Base-by-base conservation (phyloP, 2,113 vertebrate species). In the Centrocercus urophasianus region DNA sequence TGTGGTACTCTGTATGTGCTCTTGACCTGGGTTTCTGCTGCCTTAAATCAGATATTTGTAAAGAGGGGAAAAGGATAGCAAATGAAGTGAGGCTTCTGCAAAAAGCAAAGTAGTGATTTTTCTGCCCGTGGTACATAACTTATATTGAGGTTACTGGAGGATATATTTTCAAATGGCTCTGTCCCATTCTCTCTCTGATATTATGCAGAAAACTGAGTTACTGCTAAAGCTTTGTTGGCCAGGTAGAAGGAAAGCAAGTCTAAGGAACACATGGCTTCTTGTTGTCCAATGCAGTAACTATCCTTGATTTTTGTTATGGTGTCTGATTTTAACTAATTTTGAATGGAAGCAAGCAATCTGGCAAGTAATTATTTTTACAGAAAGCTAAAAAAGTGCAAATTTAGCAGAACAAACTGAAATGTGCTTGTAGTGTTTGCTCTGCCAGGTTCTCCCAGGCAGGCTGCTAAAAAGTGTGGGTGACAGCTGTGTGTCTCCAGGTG, bases 401-500 rank as follows among this genome's bases (percentile, higher is more conserved):
- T 11, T 72, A 93, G 79, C 30, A 94, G 56, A 50, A 84, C 71
- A 73, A 90, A 93, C 73, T 10, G 27, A 88, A 94, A 83, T 59
- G 61, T n/a, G 75, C 74, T n/a, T 77, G 69, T 61, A 77, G 48
- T 78, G 72, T 69, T 84, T 81, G 86, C 71, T 93, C 28, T 83
- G 65, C 71, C 36, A n/a, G 85, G 43, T 30, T 91, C 78, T 95
- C 43, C 54, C 77, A 89, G 89, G 38, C 78, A 86, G 59, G 79
- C 86, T 92, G 74, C 67, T 95, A 42, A 86, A 88, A 73, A 34
- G 24, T 56, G 75, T 48, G 61, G 82, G 6, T 94, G 93, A 93
- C 93, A 95, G 93, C 94, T 96, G 94, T 86, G 71, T 89, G 36
- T 90, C 91, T 97, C 78, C 90, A 95, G 96, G 95, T 95, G 75